Base-by-base conservation (phyloP, 2,113 vertebrate genomes). In the Hystrix brachyura region DNA sequence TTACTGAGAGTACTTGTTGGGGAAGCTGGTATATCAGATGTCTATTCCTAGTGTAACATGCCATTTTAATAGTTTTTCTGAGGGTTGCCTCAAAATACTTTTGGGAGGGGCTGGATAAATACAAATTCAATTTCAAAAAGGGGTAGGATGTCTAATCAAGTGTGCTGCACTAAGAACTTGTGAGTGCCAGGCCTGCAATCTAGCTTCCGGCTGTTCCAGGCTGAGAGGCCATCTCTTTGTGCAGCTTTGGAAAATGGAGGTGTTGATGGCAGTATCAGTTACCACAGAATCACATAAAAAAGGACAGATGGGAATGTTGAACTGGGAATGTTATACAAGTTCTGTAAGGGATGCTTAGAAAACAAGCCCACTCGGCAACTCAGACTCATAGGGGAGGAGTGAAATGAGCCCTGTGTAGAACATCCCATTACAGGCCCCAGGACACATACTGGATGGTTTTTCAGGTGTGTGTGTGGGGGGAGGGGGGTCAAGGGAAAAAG, bases 61-160 rank as follows among this genome's bases (percentile, higher is more conserved):
- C 0, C 29, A 48, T 46, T 83, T 85, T 79, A 23, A 17, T 83
- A 57, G 18, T 67, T 79, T 94, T 87, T 89, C 80, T 94, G 51
- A 90, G 91, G 12, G 57, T 55, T 38, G 3, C 29, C 27, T 87
- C 72, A 78, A 89, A 90, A 59, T 3, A n/a, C 27, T 96, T 90
- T 90, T 57, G 48, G 55, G 85, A 95, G 84, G 21, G 34, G 12
- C 7, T 81, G 53, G 69, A 43, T 46, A 91, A 74, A 78, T 60
- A 90, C 15, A 69, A 95, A 94, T 12, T 80, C 13, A 71, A 51
- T 71, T 93, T 86, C 19, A 60, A 17, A 69, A 81, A 5, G 3
- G 10, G 1, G 21, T 15, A 3, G 27, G 48, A 5, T 48, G 46
- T 78, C 34, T n/a, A 59, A 85, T 48, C 21, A 46, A 90, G 91